Percentiles rank a stretch among this genome's conserved stretches.
Evolutionary conservation across 1,140 invertebrate genomes (phyloP).

Genomic region (Arion vulgaris): DNA sequence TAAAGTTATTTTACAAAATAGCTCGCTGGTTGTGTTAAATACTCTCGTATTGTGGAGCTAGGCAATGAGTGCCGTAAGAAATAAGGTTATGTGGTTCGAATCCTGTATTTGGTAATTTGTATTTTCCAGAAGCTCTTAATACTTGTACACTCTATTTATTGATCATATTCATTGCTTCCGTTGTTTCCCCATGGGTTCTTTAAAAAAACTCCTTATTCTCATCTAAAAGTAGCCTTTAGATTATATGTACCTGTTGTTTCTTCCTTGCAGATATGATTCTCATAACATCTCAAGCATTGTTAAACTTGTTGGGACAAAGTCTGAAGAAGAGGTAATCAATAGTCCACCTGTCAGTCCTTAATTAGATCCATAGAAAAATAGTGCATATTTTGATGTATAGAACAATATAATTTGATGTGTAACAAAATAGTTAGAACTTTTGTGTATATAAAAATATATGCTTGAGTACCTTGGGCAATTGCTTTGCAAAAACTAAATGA

Average conservation of each 20-base stretch:
- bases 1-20: too few species aligned
- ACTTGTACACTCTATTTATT: too few species aligned
- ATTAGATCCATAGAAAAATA: not conserved
- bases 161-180: too few species aligned
- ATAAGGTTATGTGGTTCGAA: too few species aligned
- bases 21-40: too few species aligned
- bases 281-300: not conserved
- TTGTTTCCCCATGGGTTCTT: too few species aligned
- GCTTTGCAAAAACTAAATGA: too few species aligned
- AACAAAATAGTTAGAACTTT: too few species aligned
- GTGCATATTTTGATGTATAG: not conserved
- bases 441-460: not conserved
- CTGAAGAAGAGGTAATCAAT: not conserved
- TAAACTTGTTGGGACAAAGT: not conserved
- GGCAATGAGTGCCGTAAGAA: too few species aligned
- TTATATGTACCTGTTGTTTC: not conserved
- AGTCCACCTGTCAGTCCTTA: not conserved
- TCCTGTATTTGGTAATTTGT: too few species aligned
- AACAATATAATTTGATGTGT: not conserved
- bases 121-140: too few species aligned
- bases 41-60: too few species aligned
- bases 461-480: not conserved
- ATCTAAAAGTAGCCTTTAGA: not conserved
- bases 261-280: not conserved
- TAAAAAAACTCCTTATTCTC: not conserved